Conservation (phyloP, 1,140 invertebrate species). For the Tetramorium parvispinum region DNA sequence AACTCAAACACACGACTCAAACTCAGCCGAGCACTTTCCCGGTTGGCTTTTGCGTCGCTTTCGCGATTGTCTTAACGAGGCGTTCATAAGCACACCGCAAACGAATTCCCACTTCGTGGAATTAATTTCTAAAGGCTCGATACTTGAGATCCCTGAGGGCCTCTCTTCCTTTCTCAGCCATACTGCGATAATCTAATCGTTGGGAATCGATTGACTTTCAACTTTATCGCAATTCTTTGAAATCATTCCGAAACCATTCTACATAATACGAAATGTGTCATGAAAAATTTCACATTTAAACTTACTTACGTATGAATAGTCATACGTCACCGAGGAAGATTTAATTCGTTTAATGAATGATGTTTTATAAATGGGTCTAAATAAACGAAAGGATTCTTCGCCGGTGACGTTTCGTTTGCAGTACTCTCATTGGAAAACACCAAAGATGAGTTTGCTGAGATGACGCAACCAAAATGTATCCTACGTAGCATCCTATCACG, state of each 20-base stretch:
- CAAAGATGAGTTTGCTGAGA: conserved; percentile 9
- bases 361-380: background rate
- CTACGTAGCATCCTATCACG: background rate
- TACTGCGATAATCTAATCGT: background rate
- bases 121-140: conserved; percentile 30
- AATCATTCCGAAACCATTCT: background rate
- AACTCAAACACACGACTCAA: background rate
- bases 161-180: conserved; percentile 38
- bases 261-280: background rate
- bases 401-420: background rate
- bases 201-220: background rate
- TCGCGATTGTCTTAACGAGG: conserved; percentile 64
- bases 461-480: conserved; percentile 21
- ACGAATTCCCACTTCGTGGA: conserved; percentile 37
- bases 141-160: background rate
- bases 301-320: background rate
- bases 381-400: background rate
- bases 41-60: conserved; percentile 51
- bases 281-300: background rate
- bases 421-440: conserved; percentile 16
- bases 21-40: conserved; percentile 44
- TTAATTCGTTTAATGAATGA: background rate
- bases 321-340: background rate
- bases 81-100: conserved; percentile 23
- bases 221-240: background rate